Base-by-base conservation (phyloP, 2,888 invertebrate genomes). In the Agriopis marginaria region DNA sequence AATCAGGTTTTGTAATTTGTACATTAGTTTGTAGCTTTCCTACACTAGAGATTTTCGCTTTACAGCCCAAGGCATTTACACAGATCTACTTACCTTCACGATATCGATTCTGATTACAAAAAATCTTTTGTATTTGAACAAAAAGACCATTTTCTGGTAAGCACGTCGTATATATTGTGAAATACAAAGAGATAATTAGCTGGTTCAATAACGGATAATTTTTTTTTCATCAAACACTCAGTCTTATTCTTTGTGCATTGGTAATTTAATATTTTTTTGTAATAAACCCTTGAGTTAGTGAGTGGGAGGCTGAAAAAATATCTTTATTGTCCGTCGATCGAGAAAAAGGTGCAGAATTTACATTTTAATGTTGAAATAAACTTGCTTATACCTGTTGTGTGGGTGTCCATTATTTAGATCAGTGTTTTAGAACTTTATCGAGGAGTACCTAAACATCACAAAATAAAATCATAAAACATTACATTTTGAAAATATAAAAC, bases 231-330 rank as follows among this genome's bases (percentile, higher is more conserved):
- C 74, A 75, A 61, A 80, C 82, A 83, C 86, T 70, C 86, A 88
- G 83, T 84, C 84, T 86, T 85, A 86, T 83, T 84, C 84, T 84
- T 92, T 92, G 90, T 89, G 81, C 77, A 79, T 79, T 80, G 82
- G 93, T 93, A 93, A 94, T 93, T 91, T 92, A 92, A 94, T 93
- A 91, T 91, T 92, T 51, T 70, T 93, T 92, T 93, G 86, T 89
- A 85, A 84, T 84, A 79, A 85, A 82, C 85, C 84, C 83, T 85
- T 79, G 79, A 83, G 83, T 81, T 78, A 77, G 83, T 82, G 85
- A 86, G 88, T 88, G 87, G 86, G 88, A 77, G 86, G 77, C 71
- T 79, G 78, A 85, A 87, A 87, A 89, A 88, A 83, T 81, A 79
- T 76, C 73, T 73, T 81, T 83, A 85, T 88, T 87, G 86, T 88